Base-by-base conservation (phyloP, 2,797 vertebrate species). In the Typhlichthys eigenmanni region DNA sequence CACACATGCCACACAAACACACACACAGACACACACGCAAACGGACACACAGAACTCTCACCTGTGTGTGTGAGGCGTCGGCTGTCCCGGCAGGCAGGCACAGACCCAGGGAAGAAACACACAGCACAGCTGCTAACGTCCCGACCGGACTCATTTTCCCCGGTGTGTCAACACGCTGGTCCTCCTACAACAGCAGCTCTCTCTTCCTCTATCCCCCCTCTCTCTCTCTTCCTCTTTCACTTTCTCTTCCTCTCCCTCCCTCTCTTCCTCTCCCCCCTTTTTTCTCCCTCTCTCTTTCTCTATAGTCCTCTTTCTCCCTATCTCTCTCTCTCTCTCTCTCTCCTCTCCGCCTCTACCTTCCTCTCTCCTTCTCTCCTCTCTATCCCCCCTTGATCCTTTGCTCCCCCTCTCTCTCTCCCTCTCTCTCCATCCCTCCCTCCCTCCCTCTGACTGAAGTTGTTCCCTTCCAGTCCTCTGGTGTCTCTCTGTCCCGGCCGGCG, bases 121-220 rank as follows among this genome's bases (percentile, higher is more conserved):
- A 89, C 81, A 92, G 62, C 3, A 88, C 71, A 59, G 82, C 74
- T 61, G 87, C 76, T 47, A 86, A 82, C 62, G 85, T 51, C 58
- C 76, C 80, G 58, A 82, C 76, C 11, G 74, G 71, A 76, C 76
- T 87, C 91, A 91, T 91, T 82, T 86, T 89, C 66, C 17, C 19
- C 19, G 2, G 19, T 19, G 19, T 19, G 19, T 19, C 62, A 7
- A 53, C 8, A 47, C 45, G 46, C 19, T 19, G 19, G 19, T 19
- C 19, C 19, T 19, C 2, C 19, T 19, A 1, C 19, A 19, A 19
- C 2, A 19, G 19, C 19, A 19, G 19, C 19, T 19, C 19, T 19
- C 19, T 19, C 17, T 19, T 19, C 17, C 17, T 19, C 17, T 19
- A 19, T 19, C 17, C 17, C 17, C 17, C 17, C 2, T 1, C 1